A percentile compares a stretch with the other conserved stretches of the same genome.
These are phyloP conservation scores for Zaprionus lachaisei DNA, from an alignment of 1,140 invertebrate genomes.

Conservation along the genomic window DNA sequence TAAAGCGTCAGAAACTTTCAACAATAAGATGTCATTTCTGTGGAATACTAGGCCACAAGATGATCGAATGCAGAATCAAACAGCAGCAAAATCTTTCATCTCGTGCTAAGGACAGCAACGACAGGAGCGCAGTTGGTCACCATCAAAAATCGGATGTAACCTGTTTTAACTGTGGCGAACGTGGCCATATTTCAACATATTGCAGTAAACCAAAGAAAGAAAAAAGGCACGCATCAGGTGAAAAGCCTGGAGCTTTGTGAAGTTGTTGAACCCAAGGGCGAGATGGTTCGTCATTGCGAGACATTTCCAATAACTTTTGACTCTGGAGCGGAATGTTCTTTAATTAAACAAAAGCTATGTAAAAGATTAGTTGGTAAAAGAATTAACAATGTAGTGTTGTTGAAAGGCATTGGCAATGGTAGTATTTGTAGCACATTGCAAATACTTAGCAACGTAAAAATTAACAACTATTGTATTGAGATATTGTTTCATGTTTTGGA, in stretches of 20 bases:
- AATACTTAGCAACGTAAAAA: not conserved
- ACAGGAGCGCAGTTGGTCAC: constrained; percentile 8
- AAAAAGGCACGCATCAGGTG: no score
- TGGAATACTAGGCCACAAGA: constrained; percentile 9
- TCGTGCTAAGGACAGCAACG: constrained; percentile 13
- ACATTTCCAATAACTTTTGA: constrained; percentile 17
- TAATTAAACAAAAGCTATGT: constrained; percentile 7
- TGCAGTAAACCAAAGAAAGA: constrained; percentile 2
- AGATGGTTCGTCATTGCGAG: not conserved
- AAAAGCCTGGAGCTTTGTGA: no score
- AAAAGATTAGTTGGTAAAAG: constrained; percentile 1
- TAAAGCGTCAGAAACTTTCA: constrained; percentile 22
- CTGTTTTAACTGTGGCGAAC: not conserved
- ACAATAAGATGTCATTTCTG: constrained; percentile 17
- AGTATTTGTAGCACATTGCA: constrained; percentile 6
- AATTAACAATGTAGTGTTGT: not conserved
- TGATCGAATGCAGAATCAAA: constrained; percentile 1
- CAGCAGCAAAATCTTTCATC: constrained; percentile 20
- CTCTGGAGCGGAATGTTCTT: constrained; percentile 1
- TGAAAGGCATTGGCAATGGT: constrained; percentile 1
- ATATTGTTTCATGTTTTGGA: not conserved
- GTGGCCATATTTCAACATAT: constrained; percentile 19
- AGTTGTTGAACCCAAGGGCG: no score
- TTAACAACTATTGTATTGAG: not conserved
- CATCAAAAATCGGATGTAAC: constrained; percentile 4